A percentile compares a stretch with the other conserved stretches of the same genome.
phyloP scores from a whole-genome alignment of 2,113 vertebrate species.

The Elephas maximus region DNA sequence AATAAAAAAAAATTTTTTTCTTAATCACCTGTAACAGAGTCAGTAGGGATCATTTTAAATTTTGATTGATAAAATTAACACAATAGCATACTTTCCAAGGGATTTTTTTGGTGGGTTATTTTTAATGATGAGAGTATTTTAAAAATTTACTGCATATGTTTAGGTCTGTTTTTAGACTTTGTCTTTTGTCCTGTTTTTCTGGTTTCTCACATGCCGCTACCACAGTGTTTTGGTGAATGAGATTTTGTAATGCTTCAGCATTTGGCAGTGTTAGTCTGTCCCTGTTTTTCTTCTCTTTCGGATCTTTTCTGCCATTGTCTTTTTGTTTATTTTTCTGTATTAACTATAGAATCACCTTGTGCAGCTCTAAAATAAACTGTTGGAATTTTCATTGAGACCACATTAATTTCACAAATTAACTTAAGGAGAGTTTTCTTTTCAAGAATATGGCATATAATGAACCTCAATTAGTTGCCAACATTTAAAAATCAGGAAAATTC shows the following conservation, averaged over 20 bases:
- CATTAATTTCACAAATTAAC: too few relatives aligned
- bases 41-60: background rate
- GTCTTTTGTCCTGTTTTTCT: background rate
- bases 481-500: background rate
- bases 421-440: background rate
- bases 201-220: background rate
- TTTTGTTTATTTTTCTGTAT: background rate
- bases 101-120: background rate
- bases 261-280: background rate
- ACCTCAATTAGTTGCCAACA: background rate
- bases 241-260: background rate
- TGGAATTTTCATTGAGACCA: background rate
- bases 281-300: background rate
- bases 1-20: slow-evolving; percentile 12
- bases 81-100: background rate
- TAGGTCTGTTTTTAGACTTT: too few relatives aligned
- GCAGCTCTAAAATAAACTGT: background rate
- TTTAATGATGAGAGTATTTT: background rate
- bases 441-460: background rate
- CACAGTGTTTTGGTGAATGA: slow-evolving; percentile 28
- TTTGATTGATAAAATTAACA: slow-evolving; percentile 30
- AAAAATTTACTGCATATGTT: background rate
- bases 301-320: background rate
- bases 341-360: background rate
- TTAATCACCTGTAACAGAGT: slow-evolving; percentile 71